phyloP scores from a whole-genome alignment of 1,140 invertebrate species.

The Mactra quadrangularis region DNA sequence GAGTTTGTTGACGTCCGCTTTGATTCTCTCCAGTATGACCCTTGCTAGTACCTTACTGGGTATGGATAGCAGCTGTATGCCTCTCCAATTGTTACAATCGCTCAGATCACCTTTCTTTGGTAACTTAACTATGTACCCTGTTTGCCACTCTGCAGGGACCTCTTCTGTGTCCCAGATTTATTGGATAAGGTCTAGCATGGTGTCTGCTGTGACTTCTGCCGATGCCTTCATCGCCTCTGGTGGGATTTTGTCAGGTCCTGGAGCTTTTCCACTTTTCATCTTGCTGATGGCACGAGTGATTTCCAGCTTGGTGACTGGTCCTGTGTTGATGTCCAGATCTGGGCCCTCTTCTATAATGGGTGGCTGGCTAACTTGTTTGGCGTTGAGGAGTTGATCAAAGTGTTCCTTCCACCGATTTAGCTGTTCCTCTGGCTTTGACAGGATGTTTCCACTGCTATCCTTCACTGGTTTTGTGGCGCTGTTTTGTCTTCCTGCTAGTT shows the following conservation, averaged over 20 bases:
- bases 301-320: not conserved
- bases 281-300: too few species aligned
- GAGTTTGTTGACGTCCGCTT: too few species aligned
- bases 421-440: not conserved
- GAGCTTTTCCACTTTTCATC: too few species aligned
- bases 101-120: constrained; percentile 71
- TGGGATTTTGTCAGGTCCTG: too few species aligned
- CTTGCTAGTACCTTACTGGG: constrained; percentile 63
- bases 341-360: constrained; percentile 40
- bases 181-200: not conserved
- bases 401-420: not conserved
- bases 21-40: too few species aligned
- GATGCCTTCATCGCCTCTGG: too few species aligned
- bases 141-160: constrained; percentile 65
- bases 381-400: constrained; percentile 9
- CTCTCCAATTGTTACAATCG: constrained; percentile 68
- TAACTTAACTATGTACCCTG: constrained; percentile 63
- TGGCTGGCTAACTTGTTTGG: not conserved
- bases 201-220: too few species aligned
- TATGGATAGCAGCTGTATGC: constrained; percentile 67
- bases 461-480: not conserved
- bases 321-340: constrained; percentile 49
- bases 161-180: constrained; percentile 40
- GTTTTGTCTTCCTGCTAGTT: not conserved
- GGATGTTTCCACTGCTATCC: not conserved